phyloP scores from a whole-genome alignment of 2,797 vertebrate species.

The Channa striata region DNA sequence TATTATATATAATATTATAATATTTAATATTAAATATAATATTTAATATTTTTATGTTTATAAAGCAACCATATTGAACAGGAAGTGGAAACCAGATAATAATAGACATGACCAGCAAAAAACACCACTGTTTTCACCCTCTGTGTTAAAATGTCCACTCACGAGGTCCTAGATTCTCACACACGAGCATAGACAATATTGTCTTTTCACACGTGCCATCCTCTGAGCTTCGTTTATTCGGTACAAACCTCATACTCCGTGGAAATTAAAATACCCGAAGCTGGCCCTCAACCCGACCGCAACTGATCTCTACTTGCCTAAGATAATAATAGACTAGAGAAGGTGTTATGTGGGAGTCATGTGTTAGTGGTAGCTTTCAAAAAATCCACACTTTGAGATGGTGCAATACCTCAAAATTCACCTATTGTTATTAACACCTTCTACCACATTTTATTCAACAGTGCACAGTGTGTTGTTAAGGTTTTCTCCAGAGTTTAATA shows the following conservation, averaged over 20 bases:
- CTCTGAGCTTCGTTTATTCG: neutral
- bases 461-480: neutral
- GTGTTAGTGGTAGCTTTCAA: constrained; percentile 4
- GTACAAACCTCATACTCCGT: neutral
- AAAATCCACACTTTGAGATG: too few relatives aligned
- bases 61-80: too few relatives aligned
- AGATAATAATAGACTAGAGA: neutral
- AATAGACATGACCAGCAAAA: neutral
- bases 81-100: too few relatives aligned
- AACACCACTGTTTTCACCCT: neutral
- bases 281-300: neutral
- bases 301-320: neutral
- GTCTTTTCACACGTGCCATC: neutral
- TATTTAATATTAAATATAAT: too few relatives aligned
- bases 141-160: neutral
- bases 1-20: too few relatives aligned
- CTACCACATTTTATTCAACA: neutral
- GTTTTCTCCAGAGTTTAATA: neutral
- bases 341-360: constrained; percentile 7
- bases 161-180: too few relatives aligned
- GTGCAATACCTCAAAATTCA: too few relatives aligned
- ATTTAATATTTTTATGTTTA: too few relatives aligned
- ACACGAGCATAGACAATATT: neutral
- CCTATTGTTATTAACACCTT: neutral
- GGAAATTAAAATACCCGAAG: constrained; percentile 1